A percentile compares a stretch with the other conserved stretches of the same genome.
Conservation (phyloP, 2,888 invertebrate species). For the Drosophila antonietae region DNA sequence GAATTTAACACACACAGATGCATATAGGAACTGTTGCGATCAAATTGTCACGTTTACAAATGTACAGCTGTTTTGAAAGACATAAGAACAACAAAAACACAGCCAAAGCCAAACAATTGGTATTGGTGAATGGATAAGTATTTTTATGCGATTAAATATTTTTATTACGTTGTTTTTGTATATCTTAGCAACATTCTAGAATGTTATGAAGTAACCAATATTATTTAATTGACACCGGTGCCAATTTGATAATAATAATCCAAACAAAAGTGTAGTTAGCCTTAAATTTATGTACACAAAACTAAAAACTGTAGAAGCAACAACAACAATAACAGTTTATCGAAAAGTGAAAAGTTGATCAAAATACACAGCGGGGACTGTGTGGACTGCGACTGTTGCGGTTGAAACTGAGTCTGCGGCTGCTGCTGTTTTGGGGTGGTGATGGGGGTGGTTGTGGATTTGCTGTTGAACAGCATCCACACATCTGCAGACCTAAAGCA, state of each 20-base stretch:
- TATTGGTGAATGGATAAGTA: background rate
- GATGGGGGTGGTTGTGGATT: constrained; percentile 3
- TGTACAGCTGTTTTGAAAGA: constrained; percentile 41
- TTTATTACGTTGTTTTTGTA: background rate
- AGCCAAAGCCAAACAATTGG: constrained; percentile 16
- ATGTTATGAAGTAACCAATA: background rate
- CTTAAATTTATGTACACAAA: constrained; percentile 28
- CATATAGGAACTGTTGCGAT: constrained; percentile 11
- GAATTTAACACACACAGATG: background rate
- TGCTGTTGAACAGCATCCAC: constrained; percentile 64
- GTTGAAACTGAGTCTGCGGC: constrained; percentile 33
- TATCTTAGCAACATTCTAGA: background rate
- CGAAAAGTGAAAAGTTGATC: constrained; percentile 62
- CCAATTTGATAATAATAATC: constrained; percentile 36
- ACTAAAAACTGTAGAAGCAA: constrained; percentile 17
- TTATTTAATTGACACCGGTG: constrained; percentile 25
- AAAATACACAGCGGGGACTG: constrained; percentile 39
- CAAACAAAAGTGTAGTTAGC: constrained; percentile 30
- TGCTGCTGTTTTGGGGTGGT: constrained; percentile 16
- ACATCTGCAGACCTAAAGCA: constrained; percentile 55
- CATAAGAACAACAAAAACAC: background rate
- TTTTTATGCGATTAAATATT: constrained; percentile 2
- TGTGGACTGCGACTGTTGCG: constrained; percentile 39
- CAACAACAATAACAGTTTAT: constrained; percentile 32
- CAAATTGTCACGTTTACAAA: constrained; percentile 16